Evolutionary conservation across 2,113 vertebrate species (phyloP), one percentile per base, ranked within the genome.

Genomic region (Apodemus speciosus): DNA sequence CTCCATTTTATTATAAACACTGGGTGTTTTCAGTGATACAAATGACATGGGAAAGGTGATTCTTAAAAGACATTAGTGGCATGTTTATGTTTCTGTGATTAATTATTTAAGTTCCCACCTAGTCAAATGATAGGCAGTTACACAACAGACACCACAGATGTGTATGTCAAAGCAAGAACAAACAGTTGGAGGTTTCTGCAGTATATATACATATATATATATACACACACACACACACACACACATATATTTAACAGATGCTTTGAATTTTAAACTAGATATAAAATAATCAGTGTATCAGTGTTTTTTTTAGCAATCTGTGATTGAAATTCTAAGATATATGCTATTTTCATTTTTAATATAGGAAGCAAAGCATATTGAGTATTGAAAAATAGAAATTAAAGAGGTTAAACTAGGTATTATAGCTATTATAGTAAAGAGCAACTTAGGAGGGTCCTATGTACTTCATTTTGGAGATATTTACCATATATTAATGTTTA

Each of bases 151-250:
- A 35, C 4, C 21, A 8, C 14, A 85, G 15, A 64, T 49, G 25
- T 11, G 40, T 62, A 90, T 84, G 25, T 53, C n/a, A 92, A 89
- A 91, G 46, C 66, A 73, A 40, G 80, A 83, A 40, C 53, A 51
- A 93, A 86, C 40, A 94, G 68, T 35, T 85, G 76, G 53, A 92
- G 30, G 72, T 13, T 69, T 95, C 32, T 8, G 38, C n/a, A 32
- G 40, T 1, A 3, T 73, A 21, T 69, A 88, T 0, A 27, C 79
- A 51, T 53, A 3, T 40, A 46, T 46, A 46, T 46, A 46, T 46
- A 46, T 46, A 46, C 6, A 46, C 6, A 46, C 6, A 46, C 6
- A 46, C 6, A 46, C 6, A 46, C 6, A 46, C 6, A 46, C 6
- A 46, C 6, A 46, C 6, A 46, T 46, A 46, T 46, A 46, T 85